Percentiles rank a stretch among this genome's conserved stretches.
phyloP scores from a whole-genome alignment of 2,888 invertebrate species.

The Cyclophora albipunctata region DNA sequence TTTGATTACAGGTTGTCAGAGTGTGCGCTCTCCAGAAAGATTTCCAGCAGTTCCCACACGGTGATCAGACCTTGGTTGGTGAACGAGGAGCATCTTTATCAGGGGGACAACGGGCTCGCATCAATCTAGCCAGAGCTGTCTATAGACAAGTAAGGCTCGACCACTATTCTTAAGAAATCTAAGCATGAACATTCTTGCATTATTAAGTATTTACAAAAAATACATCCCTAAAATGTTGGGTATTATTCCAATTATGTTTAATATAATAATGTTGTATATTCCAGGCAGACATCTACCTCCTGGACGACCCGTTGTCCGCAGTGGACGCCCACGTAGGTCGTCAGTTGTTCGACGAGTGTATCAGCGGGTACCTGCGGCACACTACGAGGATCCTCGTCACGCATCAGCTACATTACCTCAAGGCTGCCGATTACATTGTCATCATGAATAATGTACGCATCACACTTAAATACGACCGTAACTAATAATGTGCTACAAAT shows the following conservation, averaged over 20 bases:
- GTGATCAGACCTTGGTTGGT: conserved; percentile 86
- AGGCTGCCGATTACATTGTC: conserved; percentile 71
- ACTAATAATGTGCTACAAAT: no score
- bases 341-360: conserved; percentile 86
- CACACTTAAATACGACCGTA: neutral
- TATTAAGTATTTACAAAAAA: neutral
- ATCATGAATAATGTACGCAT: conserved; percentile 69
- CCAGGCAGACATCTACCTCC: conserved; percentile 83
- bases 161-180: neutral
- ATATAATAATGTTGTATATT: no score
- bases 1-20: conserved; percentile 63
- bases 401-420: conserved; percentile 86
- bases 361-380: conserved; percentile 78
- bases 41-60: conserved; percentile 81
- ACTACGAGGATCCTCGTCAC: conserved; percentile 88
- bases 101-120: conserved; percentile 88
- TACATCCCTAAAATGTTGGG: no score
- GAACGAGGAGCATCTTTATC: conserved; percentile 87
- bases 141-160: conserved; percentile 71
- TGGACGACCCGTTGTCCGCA: conserved; percentile 89
- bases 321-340: conserved; percentile 87
- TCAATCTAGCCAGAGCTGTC: conserved; percentile 81
- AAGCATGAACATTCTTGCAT: neutral
- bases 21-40: conserved; percentile 84
- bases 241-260: no score